These are phyloP conservation scores for Gephyroberyx darwinii DNA, from an alignment of 2,797 vertebrate species.

Conservation along the genomic window DNA sequence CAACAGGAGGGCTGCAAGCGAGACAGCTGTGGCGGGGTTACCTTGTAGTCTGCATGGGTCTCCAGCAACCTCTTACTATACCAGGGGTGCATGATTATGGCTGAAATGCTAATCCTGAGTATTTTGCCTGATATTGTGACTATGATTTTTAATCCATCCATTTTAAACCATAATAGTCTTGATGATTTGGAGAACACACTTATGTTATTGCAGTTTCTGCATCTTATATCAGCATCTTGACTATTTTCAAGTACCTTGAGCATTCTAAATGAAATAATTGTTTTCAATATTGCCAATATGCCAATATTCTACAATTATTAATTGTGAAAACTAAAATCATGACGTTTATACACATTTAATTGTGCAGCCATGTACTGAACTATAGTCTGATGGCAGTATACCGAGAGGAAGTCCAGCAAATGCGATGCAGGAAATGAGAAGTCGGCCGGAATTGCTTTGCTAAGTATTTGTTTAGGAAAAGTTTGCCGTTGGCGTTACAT, in stretches of 20 bases:
- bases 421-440: slow-evolving; percentile 25
- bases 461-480: slow-evolving; percentile 36
- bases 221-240: not conserved
- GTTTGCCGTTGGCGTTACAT: not conserved
- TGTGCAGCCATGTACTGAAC: not conserved
- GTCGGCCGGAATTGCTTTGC: not conserved
- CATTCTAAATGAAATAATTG: not conserved
- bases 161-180: too few species aligned
- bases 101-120: not conserved
- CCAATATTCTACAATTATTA: too few species aligned
- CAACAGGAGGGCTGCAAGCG: not conserved
- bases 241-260: not conserved
- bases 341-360: not conserved
- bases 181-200: too few species aligned
- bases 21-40: too few species aligned
- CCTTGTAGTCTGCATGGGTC: not conserved
- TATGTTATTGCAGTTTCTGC: not conserved
- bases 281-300: too few species aligned
- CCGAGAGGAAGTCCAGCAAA: not conserved
- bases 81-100: not conserved
- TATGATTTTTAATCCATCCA: too few species aligned
- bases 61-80: not conserved
- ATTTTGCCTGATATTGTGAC: not conserved
- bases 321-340: not conserved
- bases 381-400: not conserved